A percentile compares a stretch with the other conserved stretches of the same genome.
Conservation (phyloP, 2,888 invertebrate species). For the Pogonocherus hispidulus region DNA sequence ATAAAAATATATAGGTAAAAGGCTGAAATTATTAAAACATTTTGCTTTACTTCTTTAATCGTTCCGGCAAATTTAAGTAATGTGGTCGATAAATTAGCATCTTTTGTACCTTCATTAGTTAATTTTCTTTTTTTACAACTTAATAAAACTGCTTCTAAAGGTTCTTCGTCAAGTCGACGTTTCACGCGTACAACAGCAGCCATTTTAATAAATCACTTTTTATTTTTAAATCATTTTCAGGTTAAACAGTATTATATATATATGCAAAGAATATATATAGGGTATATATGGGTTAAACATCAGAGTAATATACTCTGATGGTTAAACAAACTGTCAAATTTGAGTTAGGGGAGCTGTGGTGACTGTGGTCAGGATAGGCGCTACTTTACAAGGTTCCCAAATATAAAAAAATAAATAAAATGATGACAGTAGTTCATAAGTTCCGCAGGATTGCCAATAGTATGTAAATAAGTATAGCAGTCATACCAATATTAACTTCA, state of each 20-base stretch:
- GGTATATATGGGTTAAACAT: no score
- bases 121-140: slow-evolving; percentile 78
- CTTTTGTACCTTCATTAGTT: slow-evolving; percentile 62
- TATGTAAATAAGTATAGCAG: no score
- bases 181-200: slow-evolving; percentile 81
- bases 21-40: background rate
- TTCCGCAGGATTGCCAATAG: background rate
- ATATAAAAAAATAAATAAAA: background rate
- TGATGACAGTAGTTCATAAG: background rate
- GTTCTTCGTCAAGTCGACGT: slow-evolving; percentile 79
- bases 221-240: no score
- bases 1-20: slow-evolving; percentile 24
- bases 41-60: slow-evolving; percentile 67
- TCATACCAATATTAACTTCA: no score
- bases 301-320: no score
- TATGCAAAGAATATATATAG: no score
- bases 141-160: slow-evolving; percentile 79
- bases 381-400: background rate
- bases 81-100: slow-evolving; percentile 71
- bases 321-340: no score
- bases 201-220: no score
- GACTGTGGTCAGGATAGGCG: no score
- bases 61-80: slow-evolving; percentile 82
- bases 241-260: no score
- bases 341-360: no score